These are phyloP conservation scores for Mycogona germanica DNA, from an alignment of 2,888 invertebrate genomes.

Conservation along the genomic window DNA sequence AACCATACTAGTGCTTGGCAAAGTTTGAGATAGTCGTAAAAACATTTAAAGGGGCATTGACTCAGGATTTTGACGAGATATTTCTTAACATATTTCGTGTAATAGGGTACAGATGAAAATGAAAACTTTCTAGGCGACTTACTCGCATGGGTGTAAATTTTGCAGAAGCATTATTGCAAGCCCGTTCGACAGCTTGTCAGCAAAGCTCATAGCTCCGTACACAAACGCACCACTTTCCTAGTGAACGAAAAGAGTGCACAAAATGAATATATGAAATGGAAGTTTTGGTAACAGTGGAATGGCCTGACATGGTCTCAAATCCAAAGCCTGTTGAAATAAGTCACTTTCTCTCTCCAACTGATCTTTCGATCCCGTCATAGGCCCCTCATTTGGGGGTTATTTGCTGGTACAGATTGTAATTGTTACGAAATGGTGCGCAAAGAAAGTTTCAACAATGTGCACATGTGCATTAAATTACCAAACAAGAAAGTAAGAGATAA, in stretches of 20 bases:
- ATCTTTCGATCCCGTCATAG: no score
- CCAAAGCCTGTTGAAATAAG: no score
- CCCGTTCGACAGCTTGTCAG: constrained; percentile 84
- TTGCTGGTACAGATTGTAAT: no score
- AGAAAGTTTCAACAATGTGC: no score
- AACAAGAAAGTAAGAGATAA: not conserved
- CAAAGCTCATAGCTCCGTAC: constrained; percentile 85
- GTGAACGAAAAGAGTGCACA: not conserved
- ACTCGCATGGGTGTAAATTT: constrained; percentile 47
- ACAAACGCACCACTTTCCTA: constrained; percentile 75
- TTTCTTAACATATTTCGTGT: not conserved
- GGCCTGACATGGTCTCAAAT: no score
- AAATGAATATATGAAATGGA: not conserved
- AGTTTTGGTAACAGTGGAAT: no score
- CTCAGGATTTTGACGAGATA: no score
- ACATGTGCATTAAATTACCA: no score
- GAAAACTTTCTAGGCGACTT: constrained; percentile 14
- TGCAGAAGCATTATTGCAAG: constrained; percentile 74
- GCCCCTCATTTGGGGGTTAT: no score
- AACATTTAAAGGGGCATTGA: not conserved
- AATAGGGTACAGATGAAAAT: not conserved
- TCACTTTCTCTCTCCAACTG: no score
- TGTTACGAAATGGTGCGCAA: no score
- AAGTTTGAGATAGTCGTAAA: not conserved
- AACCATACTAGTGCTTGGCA: not conserved